Evolutionary conservation across 2,113 vertebrate species (phyloP), one percentile per base, ranked within the genome.

Genomic region (Chaenocephalus aceratus): DNA sequence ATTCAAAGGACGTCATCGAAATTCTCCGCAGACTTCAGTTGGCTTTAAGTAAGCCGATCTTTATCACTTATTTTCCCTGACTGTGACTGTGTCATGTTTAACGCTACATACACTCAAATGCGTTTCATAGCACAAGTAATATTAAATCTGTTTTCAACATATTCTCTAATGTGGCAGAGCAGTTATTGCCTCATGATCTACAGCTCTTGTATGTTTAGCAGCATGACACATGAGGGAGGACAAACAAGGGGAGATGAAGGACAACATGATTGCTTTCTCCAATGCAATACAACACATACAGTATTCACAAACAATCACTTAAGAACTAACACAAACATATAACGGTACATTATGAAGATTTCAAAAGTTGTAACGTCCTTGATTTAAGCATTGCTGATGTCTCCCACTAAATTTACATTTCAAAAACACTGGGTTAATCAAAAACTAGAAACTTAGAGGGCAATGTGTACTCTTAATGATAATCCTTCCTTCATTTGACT

Each of bases 121-220:
- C 23, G 59, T 71, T 71, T 70, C 12, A 12, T 3, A 52, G 30
- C 57, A 10, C 4, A 14, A 34, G 10, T 26, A 5, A 70, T 56
- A 41, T 51, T 49, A 8, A 62, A 5, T 58, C 48, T 62, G 30
- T 36, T 60, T 65, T 23, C 15, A 23, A 77, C 11, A 21, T 41
- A 16, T 63, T 48, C n/a, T 60, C 16, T 12, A n/a, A 46, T 2
- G 9, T 58, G 61, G 21, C 36, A 13, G 59, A 45, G 23, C 49
- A 48, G 72, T 45, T 52, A 54, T 34, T 4, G 85, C 72, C 83
- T 88, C 86, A 67, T 85, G 86, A 91, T 87, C 81, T 65, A 81
- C 59, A 63, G 48, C 54, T 65, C 54, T 66, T 26, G 44, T 7
- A 48, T 46, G 71, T 52, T 72, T 36, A 69, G 61, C 62, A 30